Evolutionary conservation across 1,140 invertebrate species (phyloP).

Genomic region (Aphis craccivora): DNA sequence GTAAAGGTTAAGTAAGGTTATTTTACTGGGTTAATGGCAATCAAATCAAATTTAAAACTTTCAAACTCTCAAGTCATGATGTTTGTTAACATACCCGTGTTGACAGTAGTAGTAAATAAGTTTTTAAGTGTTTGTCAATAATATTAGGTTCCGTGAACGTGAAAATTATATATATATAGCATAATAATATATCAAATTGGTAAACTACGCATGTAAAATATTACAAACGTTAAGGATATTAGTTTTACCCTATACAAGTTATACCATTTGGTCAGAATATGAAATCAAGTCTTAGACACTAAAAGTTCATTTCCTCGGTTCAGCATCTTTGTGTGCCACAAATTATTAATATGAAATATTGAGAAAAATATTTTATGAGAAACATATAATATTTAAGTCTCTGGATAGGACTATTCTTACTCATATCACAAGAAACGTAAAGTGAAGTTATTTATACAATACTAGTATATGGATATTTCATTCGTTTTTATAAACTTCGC

Average conservation of each 20-base stretch:
- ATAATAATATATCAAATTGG: background rate
- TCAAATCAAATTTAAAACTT: constrained; percentile 36
- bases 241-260: background rate
- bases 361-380: background rate
- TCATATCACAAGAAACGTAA: background rate
- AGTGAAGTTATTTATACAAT: background rate
- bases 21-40: background rate
- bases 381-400: background rate
- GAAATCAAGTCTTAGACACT: background rate
- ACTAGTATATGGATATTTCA: background rate
- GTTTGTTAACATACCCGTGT: background rate
- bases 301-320: background rate
- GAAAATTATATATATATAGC: background rate
- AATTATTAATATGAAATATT: background rate
- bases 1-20: constrained; percentile 6
- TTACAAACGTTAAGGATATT: background rate
- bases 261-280: no score
- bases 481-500: background rate
- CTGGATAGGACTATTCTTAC: background rate
- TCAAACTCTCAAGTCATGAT: background rate
- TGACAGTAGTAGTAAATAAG: background rate
- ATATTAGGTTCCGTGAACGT: background rate
- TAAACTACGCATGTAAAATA: background rate
- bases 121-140: constrained; percentile 1
- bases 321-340: background rate